Evolutionary conservation across 1,140 invertebrate genomes (phyloP).

Genomic region (Polypedilum vanderplanki): DNA sequence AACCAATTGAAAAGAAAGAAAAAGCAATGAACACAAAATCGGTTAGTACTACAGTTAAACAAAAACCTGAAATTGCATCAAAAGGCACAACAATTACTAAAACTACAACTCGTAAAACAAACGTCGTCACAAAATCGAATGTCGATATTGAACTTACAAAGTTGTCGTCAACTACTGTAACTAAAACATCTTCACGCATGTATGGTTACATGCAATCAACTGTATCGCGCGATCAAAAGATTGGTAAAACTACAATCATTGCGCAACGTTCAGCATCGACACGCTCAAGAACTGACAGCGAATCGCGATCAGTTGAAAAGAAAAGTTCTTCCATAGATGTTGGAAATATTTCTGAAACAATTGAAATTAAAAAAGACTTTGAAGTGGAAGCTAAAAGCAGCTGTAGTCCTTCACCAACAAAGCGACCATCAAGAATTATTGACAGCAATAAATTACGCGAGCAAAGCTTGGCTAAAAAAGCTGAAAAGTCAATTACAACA

Average conservation of each 20-base stretch:
- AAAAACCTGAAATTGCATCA: not conserved
- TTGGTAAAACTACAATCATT: conserved; percentile 35
- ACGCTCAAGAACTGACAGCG: conserved; percentile 21
- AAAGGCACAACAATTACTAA: not conserved
- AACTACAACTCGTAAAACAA: not conserved
- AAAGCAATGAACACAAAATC: not conserved
- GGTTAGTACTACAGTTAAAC: not conserved
- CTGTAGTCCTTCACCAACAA: not conserved
- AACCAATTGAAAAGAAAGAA: not conserved
- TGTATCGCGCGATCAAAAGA: conserved; percentile 45
- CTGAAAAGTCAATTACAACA: conserved; percentile 34
- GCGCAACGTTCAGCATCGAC: not conserved
- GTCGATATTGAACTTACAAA: not conserved
- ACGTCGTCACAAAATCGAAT: not conserved
- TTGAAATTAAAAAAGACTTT: conserved; percentile 5
- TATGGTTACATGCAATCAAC: conserved; percentile 47
- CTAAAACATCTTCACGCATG: conserved; percentile 30
- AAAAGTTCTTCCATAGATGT: not conserved
- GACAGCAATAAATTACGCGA: conserved; percentile 28
- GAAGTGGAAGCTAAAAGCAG: not conserved
- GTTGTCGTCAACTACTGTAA: not conserved
- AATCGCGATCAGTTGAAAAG: not conserved
- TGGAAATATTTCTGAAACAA: not conserved
- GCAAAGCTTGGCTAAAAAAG: conserved; percentile 40
- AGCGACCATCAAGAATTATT: not conserved